phyloP scores from a whole-genome alignment of 1,140 invertebrate genomes.

The Condylostylus longicornis region DNA sequence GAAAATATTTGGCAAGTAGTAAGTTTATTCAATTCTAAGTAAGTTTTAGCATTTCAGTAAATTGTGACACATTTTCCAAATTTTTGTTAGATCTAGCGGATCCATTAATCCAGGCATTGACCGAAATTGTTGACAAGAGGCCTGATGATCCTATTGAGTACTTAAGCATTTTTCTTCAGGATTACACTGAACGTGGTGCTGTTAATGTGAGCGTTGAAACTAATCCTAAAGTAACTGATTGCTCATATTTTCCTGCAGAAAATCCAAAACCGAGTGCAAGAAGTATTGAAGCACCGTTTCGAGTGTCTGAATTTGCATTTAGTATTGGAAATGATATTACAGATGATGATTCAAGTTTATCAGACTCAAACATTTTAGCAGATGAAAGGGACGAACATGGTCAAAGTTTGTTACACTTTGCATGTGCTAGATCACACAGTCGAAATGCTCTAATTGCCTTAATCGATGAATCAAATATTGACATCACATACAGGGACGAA shows the following conservation, averaged over 20 bases:
- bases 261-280: not conserved
- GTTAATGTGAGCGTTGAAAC: constrained; percentile 17
- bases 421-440: constrained; percentile 58
- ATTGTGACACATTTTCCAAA: constrained; percentile 1
- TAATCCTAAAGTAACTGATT: constrained; percentile 14
- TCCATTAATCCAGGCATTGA: constrained; percentile 70
- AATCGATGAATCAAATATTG: constrained; percentile 59
- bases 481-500: constrained; percentile 63
- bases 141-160: constrained; percentile 70
- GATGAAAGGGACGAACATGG: constrained; percentile 58
- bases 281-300: not conserved
- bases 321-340: constrained; percentile 1
- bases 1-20: constrained; percentile 66
- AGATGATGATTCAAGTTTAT: constrained; percentile 3
- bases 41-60: not conserved
- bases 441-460: constrained; percentile 60
- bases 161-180: constrained; percentile 64
- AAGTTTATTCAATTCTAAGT: constrained; percentile 28
- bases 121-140: constrained; percentile 64
- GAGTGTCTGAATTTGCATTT: constrained; percentile 1
- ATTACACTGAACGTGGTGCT: constrained; percentile 42
- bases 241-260: too few relatives aligned
- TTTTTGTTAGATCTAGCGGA: constrained; percentile 58
- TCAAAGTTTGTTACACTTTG: constrained; percentile 78
- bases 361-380: constrained; percentile 11